Base-by-base conservation (phyloP, 2,888 invertebrate genomes). In the Harmothoe impar region DNA sequence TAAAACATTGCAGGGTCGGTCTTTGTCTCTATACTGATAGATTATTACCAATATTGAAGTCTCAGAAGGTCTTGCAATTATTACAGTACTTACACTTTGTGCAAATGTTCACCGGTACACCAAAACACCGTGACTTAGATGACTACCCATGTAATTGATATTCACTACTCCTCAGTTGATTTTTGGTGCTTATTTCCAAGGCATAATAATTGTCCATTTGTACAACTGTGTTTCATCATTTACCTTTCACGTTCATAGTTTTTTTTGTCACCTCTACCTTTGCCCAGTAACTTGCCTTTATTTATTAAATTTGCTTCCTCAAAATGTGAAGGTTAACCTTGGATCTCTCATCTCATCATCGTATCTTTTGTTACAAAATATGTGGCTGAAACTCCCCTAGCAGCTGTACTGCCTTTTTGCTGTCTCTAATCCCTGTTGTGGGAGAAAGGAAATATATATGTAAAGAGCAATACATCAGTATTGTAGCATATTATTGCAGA, bases 201-300 rank as follows among this genome's bases (percentile, higher is more conserved):
- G 81, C 81, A 81, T 81, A 81, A 81, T 81, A 81, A 5, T 81
- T 81, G 81, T 81, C 15, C 43, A 81, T 81, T 20, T 35, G 33
- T 81, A 81, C 43, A 81, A 35, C 15, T 43, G 15, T 72, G 43
- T 81, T 35, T 17, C 20, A 62, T n/a, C 62, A 29, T 77, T 81
- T 81, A 43, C 33, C 15, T 81, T 35, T 43, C 15, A 43, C 25
- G 31, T 35, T 81, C 35, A 20, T 81, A 81, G 23, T 43, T 35
- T 81, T 31, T 31, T 81, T 81, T 81, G 15, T 81, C 35, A 81
- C 20, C 43, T 43, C 81, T 33, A 33, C 43, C 35, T 29, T 72
- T 81, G 81, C 81, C 81, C 81, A 81, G 81, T 81, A 81, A 81
- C 81, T 81, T 81, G 81, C 81, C 81, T 43, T 81, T 25, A 31